Conservation (phyloP, 1,140 invertebrate genomes). For the Coenobita brevimanus region DNA sequence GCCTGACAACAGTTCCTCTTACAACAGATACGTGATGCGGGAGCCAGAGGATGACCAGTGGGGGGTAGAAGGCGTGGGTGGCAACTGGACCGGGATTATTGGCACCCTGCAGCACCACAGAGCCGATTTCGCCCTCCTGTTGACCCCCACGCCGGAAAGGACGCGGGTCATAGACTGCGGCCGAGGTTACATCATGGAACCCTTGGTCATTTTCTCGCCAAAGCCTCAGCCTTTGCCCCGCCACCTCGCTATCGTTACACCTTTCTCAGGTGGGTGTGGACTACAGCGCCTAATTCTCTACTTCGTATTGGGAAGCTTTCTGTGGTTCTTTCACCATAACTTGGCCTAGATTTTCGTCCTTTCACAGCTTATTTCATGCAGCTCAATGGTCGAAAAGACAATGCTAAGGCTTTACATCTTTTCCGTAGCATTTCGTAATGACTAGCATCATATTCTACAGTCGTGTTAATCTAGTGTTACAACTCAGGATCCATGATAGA, state of each 20-base stretch:
- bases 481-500: too few species aligned
- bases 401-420: too few species aligned
- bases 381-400: too few species aligned
- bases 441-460: too few species aligned
- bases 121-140: neutral
- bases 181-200: neutral
- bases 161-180: neutral
- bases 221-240: slow-evolving; percentile 9
- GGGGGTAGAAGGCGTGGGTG: neutral
- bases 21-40: slow-evolving; percentile 5
- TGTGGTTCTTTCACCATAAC: too few species aligned
- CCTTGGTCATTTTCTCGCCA: neutral
- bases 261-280: neutral
- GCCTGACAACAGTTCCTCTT: too few species aligned
- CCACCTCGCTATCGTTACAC: neutral
- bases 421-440: too few species aligned
- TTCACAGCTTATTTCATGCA: too few species aligned
- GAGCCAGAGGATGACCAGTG: slow-evolving; percentile 8
- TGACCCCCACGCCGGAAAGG: neutral
- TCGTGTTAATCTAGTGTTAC: too few species aligned
- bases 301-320: too few species aligned
- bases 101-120: neutral
- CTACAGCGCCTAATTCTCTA: too few species aligned
- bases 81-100: slow-evolving; percentile 16
- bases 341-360: too few species aligned